Percentiles rank a stretch among this genome's conserved stretches.
phyloP scores from a whole-genome alignment of 2,797 vertebrate genomes.

The Melanotaenia maccullochi region DNA sequence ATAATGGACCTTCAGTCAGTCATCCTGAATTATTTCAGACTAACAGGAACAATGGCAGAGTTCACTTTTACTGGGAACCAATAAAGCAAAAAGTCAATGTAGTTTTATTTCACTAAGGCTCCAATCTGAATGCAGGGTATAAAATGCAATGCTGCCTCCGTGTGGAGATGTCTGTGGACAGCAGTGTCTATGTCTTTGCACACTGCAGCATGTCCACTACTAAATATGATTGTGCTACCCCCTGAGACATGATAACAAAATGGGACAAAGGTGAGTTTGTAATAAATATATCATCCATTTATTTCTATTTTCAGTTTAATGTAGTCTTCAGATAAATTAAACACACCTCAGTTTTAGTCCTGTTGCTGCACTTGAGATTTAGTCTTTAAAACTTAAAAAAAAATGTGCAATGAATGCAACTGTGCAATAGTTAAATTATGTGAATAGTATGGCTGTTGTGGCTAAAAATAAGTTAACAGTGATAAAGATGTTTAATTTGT shows the following conservation, averaged over 20 bases:
- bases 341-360: background rate
- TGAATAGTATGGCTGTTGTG: too few relatives aligned
- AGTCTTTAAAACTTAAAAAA: background rate
- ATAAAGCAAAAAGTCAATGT: background rate
- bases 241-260: background rate
- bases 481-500: too few relatives aligned
- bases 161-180: slow-evolving; percentile 53
- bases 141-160: slow-evolving; percentile 77
- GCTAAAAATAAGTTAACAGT: too few relatives aligned
- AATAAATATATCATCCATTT: background rate
- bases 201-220: background rate
- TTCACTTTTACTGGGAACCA: background rate
- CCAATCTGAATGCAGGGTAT: slow-evolving; percentile 19
- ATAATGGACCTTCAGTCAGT: background rate
- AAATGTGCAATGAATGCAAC: background rate
- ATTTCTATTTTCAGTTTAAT: background rate
- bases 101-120: background rate
- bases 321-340: background rate
- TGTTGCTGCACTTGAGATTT: background rate
- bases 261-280: background rate
- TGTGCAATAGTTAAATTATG: background rate
- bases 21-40: background rate
- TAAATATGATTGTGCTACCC: background rate
- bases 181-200: background rate
- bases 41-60: background rate